Base-by-base conservation (phyloP, 53 echinoderm and acorn worm species). In the Arbacia lixula region DNA sequence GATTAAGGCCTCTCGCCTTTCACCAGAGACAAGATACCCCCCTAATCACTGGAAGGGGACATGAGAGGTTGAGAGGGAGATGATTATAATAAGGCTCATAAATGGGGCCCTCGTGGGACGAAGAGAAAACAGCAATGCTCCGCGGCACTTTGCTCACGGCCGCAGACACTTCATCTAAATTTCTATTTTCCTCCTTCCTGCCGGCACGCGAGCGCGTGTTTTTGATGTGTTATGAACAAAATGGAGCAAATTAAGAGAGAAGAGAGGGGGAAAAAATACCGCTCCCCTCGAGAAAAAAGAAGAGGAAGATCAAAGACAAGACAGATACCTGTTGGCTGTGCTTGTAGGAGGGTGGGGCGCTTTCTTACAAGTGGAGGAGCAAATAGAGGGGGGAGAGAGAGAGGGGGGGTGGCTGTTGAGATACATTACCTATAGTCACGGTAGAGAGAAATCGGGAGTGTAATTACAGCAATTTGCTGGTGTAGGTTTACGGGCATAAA, bases 401-500 rank as follows among this genome's bases (percentile, higher is more conserved):
- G 21, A 21, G 56, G 38, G 38, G 78, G 60, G 40, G 60, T 37
- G 16, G 2, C 25, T 22, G 78, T 16, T n/a, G 64, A 64, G 82
- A 81, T 81, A 85, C 85, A 85, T 86, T 88, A 88, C 84, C 83
- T 82, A 27, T 86, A 82, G 92, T 92, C 92, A 92, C 83, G 92
- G 85, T 85, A 85, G 85, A 85, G 85, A 88, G 92, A 88, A 88
- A 92, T 92, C 85, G 85, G 78, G 88, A 92, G 92, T 92, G 92
- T 85, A 87, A 92, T 92, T 92, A 92, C 92, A 92, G 88, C 92
- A 92, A 88, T 92, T 92, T 92, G 92, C 86, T 39, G 88, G 88
- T 88, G 88, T 92, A 92, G 88, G 92, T 92, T 92, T 92, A 92
- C 92, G 78, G 86, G 92, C 86, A 88, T 92, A 88, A 92, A 92